Evolutionary conservation across 2,888 invertebrate species (phyloP), one percentile per base, ranked within the genome.

Genomic region (Leptopilina myrica): DNA sequence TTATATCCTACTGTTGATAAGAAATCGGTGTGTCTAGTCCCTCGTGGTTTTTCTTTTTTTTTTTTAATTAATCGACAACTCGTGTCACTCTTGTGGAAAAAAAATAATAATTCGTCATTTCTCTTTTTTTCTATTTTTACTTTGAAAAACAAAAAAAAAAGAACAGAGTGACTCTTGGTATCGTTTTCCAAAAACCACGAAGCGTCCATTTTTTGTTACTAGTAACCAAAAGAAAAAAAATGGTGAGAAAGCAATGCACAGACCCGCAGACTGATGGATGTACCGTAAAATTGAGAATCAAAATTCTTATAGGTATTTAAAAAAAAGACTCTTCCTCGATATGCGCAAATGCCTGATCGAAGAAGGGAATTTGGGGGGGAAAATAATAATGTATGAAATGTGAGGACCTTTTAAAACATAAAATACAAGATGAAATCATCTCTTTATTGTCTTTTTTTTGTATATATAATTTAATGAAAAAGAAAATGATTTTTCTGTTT

Each of bases 1-100:
- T 87, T 85, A 84, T 86, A 84, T 85, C 79, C 83, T 85, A 85
- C 64, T 82, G 85, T 87, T 86, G 84, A 84, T 86, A 86, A 85
- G 86, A 86, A 43, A 89, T 90, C 88, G 87, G 86, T 88, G 88
- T 89, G 87, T 89, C 89, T 90, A 90, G 89, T 90, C 89, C 85
- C 83, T 85, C 86, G 84, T 83, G 87, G 83, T 80, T 49, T 49
- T 49, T 20, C 20, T 20, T 20, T 20, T 20, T 20, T 20, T 33
- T 33, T 33, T 43, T 49, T 83, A 80, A 80, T 80, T 79, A 85
- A 83, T 82, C 80, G 76, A 43, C 43, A 81, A 77, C 78, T 82
- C 79, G 66, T 69, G 78, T 79, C 78, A 80, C 66, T 76, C 49
- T 78, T 9, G 46, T 46, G 6, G 1, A 62, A 62, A 59, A 59